A percentile compares a stretch with the other conserved stretches of the same genome.
Conservation (phyloP, 2,113 vertebrate species). For the Psophia crepitans region DNA sequence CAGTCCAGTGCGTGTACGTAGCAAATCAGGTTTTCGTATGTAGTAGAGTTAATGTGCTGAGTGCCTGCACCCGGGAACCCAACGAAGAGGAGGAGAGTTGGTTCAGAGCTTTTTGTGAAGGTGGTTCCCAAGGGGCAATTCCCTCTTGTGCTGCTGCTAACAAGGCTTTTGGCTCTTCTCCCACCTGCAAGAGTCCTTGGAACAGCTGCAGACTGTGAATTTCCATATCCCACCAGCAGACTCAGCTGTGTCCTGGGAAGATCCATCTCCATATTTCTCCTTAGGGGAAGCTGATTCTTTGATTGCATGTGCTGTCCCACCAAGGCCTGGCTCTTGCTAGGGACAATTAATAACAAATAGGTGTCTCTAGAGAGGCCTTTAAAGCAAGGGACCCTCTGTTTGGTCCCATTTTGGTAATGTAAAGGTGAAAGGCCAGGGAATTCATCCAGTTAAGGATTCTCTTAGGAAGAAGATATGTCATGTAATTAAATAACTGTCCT, state of each 20-base stretch:
- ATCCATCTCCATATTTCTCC: neutral
- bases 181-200: neutral
- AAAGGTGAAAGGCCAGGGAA: constrained; percentile 17
- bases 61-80: neutral
- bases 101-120: neutral
- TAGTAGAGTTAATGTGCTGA: fast-evolving
- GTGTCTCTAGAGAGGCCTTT: neutral
- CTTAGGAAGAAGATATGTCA: neutral
- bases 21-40: neutral
- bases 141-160: neutral
- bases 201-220: constrained; percentile 1
- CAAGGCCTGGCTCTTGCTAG: neutral
- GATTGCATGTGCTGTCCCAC: neutral
- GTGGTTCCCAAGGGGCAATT: neutral
- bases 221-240: neutral
- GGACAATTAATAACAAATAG: neutral
- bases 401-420: neutral
- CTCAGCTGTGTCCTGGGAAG: neutral
- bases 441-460: neutral
- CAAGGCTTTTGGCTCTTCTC: neutral
- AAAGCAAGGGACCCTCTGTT: neutral
- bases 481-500: constrained; percentile 13
- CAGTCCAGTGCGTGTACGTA: fast-evolving
- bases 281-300: neutral
- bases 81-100: neutral